Conservation (phyloP, 2,888 invertebrate genomes). For the Eulithis testata region DNA sequence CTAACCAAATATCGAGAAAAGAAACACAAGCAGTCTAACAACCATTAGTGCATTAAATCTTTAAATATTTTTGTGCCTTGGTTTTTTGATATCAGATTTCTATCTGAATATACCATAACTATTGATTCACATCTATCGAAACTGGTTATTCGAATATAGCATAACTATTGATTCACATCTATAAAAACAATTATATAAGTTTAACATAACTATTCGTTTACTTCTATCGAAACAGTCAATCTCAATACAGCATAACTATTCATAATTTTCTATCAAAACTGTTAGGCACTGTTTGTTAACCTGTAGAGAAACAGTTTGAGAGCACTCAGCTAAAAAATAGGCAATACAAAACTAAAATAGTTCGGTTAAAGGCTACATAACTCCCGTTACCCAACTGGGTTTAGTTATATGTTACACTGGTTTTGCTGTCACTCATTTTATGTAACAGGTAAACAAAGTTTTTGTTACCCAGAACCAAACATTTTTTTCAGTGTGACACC, state of each 20-base stretch:
- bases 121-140: too few species aligned
- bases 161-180: background rate
- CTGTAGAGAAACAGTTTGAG: background rate
- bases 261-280: background rate
- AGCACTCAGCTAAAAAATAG: background rate
- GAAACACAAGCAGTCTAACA: too few species aligned
- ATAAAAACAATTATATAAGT: background rate
- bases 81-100: too few species aligned
- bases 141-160: background rate
- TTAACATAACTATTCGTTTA: background rate
- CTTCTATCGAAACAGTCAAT: background rate
- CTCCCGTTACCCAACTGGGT: conserved; percentile 1
- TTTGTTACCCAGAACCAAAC: background rate
- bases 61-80: too few species aligned
- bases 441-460: background rate
- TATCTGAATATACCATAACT: too few species aligned
- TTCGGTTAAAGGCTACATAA: background rate
- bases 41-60: too few species aligned
- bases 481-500: background rate
- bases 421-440: background rate
- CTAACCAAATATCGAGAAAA: too few species aligned
- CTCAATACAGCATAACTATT: background rate
- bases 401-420: background rate
- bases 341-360: background rate
- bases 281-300: background rate